These are phyloP conservation scores for Pontoporia blainvillei DNA, from an alignment of 2,113 vertebrate genomes.

Conservation along the genomic window DNA sequence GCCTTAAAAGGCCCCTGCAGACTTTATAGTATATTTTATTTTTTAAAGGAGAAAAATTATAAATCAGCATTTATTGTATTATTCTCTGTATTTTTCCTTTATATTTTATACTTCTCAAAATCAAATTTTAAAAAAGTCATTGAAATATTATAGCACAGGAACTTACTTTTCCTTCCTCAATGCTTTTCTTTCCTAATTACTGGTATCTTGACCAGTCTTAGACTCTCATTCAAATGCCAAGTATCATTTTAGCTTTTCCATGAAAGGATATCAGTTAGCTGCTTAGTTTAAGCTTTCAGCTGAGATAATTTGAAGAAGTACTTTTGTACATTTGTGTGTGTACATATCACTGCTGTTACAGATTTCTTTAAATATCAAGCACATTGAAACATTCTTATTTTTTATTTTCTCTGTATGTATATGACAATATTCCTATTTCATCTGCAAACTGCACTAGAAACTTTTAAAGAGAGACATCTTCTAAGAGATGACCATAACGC, in stretches of 20 bases:
- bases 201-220: neutral
- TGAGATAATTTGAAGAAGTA: neutral
- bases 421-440: neutral
- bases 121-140: neutral
- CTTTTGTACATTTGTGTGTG: neutral
- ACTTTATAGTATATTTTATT: neutral
- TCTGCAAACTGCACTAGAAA: neutral
- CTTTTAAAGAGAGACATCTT: neutral
- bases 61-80: neutral
- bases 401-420: neutral
- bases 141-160: neutral
- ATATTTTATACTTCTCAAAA: neutral
- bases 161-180: neutral
- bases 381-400: neutral
- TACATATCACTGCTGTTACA: neutral
- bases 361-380: neutral
- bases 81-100: neutral
- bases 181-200: neutral
- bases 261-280: neutral
- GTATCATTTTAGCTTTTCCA: neutral
- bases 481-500: neutral
- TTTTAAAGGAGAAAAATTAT: neutral
- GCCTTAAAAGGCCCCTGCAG: neutral
- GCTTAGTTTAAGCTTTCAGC: neutral
- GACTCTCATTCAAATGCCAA: neutral